Percentiles rank a stretch among this genome's conserved stretches.
Evolutionary conservation across 2,113 vertebrate species (phyloP).

Genomic region (Phasianus colchicus): DNA sequence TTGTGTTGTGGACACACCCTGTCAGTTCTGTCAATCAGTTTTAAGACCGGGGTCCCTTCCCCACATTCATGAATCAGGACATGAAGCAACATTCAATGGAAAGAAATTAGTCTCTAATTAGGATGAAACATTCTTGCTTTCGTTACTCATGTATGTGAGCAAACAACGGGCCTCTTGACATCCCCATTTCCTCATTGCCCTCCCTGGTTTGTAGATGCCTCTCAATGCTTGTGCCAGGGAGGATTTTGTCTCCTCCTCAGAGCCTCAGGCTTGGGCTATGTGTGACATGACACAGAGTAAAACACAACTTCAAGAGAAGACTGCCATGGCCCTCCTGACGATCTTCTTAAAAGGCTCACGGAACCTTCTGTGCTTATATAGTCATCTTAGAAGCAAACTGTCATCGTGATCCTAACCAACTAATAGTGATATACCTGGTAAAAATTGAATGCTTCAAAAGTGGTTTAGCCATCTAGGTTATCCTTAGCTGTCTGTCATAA

Average conservation of each 20-base stretch:
- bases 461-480: background rate
- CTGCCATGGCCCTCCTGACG: background rate
- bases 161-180: background rate
- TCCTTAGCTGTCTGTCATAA: fast-evolving
- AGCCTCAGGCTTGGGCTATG: background rate
- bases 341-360: background rate
- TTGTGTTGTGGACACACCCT: background rate
- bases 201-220: background rate
- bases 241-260: background rate
- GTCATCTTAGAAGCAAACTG: background rate
- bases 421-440: background rate
- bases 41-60: background rate
- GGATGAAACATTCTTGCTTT: background rate
- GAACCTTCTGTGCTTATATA: background rate
- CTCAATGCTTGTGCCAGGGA: background rate
- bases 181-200: background rate
- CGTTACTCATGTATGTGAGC: background rate
- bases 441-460: background rate
- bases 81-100: background rate
- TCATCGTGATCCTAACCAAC: background rate
- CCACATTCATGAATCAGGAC: background rate
- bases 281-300: background rate
- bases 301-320: background rate
- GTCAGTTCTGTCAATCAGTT: background rate
- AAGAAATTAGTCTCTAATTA: background rate